A percentile compares a stretch with the other conserved stretches of the same genome.
Conservation (phyloP, 2,797 vertebrate species). For the Danio tinwini region DNA sequence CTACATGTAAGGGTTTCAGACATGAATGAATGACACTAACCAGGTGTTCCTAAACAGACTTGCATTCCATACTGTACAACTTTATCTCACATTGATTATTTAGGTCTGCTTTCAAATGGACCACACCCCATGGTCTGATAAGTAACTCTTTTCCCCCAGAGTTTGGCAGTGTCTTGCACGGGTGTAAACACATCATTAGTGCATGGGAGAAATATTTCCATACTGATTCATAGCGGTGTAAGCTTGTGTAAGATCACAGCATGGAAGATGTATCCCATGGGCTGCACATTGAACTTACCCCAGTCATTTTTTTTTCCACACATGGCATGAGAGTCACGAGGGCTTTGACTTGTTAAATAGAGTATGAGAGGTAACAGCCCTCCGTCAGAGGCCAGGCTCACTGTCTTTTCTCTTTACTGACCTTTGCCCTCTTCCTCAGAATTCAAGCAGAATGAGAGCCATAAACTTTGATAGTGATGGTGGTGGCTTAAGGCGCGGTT, state of each 20-base stretch:
- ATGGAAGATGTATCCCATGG: constrained; percentile 11
- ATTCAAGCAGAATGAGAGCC: neutral
- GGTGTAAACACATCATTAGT: constrained; percentile 20
- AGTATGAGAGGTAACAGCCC: neutral
- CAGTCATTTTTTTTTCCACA: neutral
- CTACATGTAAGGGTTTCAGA: neutral
- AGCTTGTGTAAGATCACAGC: constrained; percentile 1
- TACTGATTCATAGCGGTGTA: neutral
- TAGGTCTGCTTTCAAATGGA: constrained; percentile 3
- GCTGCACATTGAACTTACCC: neutral
- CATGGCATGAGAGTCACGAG: neutral
- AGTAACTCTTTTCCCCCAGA: neutral
- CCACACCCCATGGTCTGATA: constrained; percentile 14
- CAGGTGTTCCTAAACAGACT: constrained; percentile 3
- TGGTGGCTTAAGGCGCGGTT: constrained; percentile 9
- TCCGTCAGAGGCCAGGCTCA: neutral
- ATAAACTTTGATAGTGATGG: constrained; percentile 13
- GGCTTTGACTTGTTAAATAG: neutral
- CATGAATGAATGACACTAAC: constrained; percentile 10
- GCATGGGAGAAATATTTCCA: constrained; percentile 9
- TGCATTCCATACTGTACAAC: constrained; percentile 21
- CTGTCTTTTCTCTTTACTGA: constrained; percentile 6
- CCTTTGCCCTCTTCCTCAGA: constrained; percentile 15
- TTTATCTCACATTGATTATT: constrained; percentile 34
- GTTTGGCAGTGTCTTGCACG: neutral